phyloP scores from a whole-genome alignment of 1,140 invertebrate genomes.

The Trypoxylus dichotomus region DNA sequence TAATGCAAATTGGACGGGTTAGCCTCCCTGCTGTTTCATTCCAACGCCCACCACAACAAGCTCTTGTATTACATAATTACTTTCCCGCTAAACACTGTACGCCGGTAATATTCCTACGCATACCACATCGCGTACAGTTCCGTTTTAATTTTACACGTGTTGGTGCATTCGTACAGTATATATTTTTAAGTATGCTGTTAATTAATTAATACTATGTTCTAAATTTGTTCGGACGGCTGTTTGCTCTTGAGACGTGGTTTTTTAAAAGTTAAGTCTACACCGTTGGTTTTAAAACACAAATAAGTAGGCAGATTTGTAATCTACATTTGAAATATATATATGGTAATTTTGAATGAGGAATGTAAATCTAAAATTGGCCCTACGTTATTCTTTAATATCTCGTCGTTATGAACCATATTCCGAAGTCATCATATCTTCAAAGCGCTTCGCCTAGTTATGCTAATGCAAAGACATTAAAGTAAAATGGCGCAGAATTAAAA shows the following conservation, averaged over 20 bases:
- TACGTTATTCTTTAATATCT: not conserved
- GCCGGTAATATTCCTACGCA: not conserved
- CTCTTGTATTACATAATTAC: not conserved
- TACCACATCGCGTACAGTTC: not conserved
- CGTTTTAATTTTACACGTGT: not conserved
- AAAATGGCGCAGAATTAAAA: not conserved
- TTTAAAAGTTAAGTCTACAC: not conserved
- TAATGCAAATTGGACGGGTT: not conserved
- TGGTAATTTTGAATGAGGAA: not conserved
- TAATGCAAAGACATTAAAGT: not conserved
- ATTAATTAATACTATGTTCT: not conserved
- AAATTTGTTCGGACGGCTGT: not conserved
- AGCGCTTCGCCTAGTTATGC: not conserved
- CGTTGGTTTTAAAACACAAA: too few species aligned
- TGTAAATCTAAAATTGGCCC: not conserved
- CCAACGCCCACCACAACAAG: not conserved
- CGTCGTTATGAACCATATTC: not conserved
- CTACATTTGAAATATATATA: not conserved
- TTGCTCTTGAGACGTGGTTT: too few species aligned
- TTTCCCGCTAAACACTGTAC: not conserved
- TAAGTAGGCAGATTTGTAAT: not conserved
- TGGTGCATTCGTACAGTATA: not conserved
- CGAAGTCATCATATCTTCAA: not conserved
- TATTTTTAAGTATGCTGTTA: not conserved
- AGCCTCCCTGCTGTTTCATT: not conserved